Base-by-base conservation (phyloP, 2,888 invertebrate genomes). In the Brachyopa scutellaris region DNA sequence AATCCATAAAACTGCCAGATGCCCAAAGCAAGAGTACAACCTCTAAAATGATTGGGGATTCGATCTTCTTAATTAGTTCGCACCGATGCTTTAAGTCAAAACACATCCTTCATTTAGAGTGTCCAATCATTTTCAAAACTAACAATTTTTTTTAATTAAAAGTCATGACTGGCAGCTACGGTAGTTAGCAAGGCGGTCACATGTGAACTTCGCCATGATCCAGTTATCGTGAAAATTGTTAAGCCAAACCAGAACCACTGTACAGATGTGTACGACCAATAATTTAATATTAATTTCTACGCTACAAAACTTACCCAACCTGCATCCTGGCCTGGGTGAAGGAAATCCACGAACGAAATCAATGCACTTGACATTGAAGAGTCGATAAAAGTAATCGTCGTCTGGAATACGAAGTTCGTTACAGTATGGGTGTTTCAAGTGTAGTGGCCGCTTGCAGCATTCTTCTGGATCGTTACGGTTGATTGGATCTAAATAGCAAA, bases 381-480 rank as follows among this genome's bases (percentile, higher is more conserved):
- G 91, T 3, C 95, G 93, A 92, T 96, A 97, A 93, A 97, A 97
- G 89, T 96, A 96, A 89, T 97, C 97, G 88, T 97, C 96, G 85
- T 95, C 95, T 0, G 97, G 97, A 53, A 97, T 94, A 67, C 93
- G 92, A 86, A 97, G 96, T 91, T 97, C 97, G 90, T 97, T 95
- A 88, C 97, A 97, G 89, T 97, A 97, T 0, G 97, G 97, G 91
- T 97, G 97, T 88, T 95, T 96, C 61, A 95, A 92, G 86, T 96
- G 96, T 9, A 93, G 92, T 0, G 96, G 95, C 17, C 96, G 93
- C 87, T 95, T 93, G 90, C 97, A 97, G 89, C 97, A 97, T 89
- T 97, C 97, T 89, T 97, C 97, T 1, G 97, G 97, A 89, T 97
- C 97, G 90, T 97, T 97, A 85, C 96, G 93, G 91, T 95, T 96